Evolutionary conservation across 2,797 vertebrate species (phyloP).

Genomic region (Cryptoblepharus egeriae): DNA sequence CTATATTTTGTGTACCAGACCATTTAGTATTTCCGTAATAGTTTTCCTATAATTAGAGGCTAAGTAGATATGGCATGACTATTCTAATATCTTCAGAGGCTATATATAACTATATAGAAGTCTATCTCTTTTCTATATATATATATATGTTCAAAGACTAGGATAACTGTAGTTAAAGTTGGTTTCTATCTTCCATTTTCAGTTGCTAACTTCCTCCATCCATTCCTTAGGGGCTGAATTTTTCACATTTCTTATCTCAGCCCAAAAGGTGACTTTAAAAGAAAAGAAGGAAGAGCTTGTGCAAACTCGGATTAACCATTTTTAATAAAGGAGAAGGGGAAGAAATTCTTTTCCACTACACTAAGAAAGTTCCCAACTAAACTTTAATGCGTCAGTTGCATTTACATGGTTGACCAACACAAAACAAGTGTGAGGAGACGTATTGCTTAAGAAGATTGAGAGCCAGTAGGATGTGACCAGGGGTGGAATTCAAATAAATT

Average conservation of each 20-base stretch:
- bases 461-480: background rate
- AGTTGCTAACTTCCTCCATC: constrained; percentile 48
- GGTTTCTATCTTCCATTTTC: constrained; percentile 53
- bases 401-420: background rate
- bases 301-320: constrained; percentile 21
- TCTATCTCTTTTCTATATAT: background rate
- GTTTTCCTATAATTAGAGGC: constrained; percentile 60
- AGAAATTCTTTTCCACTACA: background rate
- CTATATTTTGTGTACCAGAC: constrained; percentile 88
- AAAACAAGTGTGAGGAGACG: background rate
- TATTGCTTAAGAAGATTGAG: constrained; percentile 4
- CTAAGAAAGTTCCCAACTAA: background rate
- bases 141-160: constrained; percentile 25
- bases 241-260: constrained; percentile 42
- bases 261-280: constrained; percentile 28
- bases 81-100: constrained; percentile 55
- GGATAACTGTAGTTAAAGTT: constrained; percentile 44
- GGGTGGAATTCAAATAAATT: too few species aligned
- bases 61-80: constrained; percentile 68
- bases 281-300: constrained; percentile 7
- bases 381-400: constrained; percentile 35
- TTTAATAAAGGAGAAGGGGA: constrained; percentile 2
- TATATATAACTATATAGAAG: constrained; percentile 45
- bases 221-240: constrained; percentile 47
- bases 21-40: constrained; percentile 84